phyloP scores from a whole-genome alignment of 1,140 invertebrate species.

The Drosophila rufa region DNA sequence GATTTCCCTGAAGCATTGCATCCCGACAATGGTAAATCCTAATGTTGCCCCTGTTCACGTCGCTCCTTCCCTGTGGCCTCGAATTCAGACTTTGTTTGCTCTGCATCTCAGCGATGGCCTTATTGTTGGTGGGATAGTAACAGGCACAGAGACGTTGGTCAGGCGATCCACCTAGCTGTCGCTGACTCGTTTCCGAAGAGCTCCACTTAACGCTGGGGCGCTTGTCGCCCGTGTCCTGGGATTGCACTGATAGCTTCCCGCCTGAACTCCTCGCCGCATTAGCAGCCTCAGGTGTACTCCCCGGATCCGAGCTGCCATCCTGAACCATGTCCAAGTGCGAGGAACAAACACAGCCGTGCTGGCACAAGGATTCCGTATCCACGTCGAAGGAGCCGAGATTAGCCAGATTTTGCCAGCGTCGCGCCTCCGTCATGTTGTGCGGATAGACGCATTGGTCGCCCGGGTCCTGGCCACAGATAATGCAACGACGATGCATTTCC shows the following conservation, averaged over 20 bases:
- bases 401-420: constrained; percentile 45
- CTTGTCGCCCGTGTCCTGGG: neutral
- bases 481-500: constrained; percentile 59
- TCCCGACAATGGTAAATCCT: neutral
- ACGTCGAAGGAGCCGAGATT: constrained; percentile 23
- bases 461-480: constrained; percentile 58
- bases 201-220: neutral
- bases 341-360: constrained; percentile 53
- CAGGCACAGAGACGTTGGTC: no score
- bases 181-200: no score
- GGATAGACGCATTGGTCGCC: constrained; percentile 34
- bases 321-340: constrained; percentile 23
- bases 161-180: no score
- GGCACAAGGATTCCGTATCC: constrained; percentile 17
- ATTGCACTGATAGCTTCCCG: neutral
- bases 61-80: neutral
- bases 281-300: neutral
- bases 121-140: neutral
- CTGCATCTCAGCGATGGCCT: neutral
- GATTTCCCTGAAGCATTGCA: neutral
- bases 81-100: neutral
- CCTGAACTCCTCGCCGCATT: neutral
- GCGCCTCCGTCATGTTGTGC: constrained; percentile 36
- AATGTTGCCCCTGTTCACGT: neutral
- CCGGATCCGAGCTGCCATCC: neutral